phyloP scores from a whole-genome alignment of 2,113 vertebrate genomes.

The Hemiprocne comata region DNA sequence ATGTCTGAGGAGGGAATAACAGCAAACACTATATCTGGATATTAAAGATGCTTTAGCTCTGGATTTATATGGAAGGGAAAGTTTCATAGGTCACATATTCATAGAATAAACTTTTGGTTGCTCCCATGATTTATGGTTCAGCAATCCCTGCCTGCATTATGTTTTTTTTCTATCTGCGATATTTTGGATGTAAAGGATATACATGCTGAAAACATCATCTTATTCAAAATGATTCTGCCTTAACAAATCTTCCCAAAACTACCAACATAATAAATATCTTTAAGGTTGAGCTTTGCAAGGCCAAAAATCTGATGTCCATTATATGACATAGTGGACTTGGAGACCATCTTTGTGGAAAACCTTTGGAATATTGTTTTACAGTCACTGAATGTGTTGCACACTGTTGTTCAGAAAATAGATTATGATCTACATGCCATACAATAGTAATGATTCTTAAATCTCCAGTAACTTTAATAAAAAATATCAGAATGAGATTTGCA shows the following conservation, averaged over 20 bases:
- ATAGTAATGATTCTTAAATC: background rate
- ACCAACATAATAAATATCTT: constrained; percentile 45
- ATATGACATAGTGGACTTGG: constrained; percentile 51
- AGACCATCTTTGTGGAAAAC: constrained; percentile 11
- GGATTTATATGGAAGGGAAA: background rate
- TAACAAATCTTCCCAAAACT: constrained; percentile 40
- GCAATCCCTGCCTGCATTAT: background rate
- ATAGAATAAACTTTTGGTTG: constrained; percentile 14
- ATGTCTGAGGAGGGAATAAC: background rate
- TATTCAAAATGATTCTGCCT: constrained; percentile 43
- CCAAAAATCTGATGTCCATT: constrained; percentile 67
- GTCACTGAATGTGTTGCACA: background rate
- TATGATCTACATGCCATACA: background rate
- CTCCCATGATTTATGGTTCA: constrained; percentile 38
- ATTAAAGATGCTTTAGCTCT: background rate
- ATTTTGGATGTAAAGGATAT: constrained; percentile 18
- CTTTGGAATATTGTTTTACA: constrained; percentile 42
- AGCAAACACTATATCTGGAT: constrained; percentile 9
- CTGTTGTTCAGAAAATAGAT: background rate
- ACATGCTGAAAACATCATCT: constrained; percentile 61
- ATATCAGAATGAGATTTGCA: background rate
- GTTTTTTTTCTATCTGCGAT: constrained; percentile 7
- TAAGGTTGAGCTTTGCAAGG: constrained; percentile 9
- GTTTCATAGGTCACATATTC: constrained; percentile 15
- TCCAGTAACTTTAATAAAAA: background rate